A percentile compares a stretch with the other conserved stretches of the same genome.
Conservation (phyloP, 1,140 invertebrate species). For the Psix sp. region DNA sequence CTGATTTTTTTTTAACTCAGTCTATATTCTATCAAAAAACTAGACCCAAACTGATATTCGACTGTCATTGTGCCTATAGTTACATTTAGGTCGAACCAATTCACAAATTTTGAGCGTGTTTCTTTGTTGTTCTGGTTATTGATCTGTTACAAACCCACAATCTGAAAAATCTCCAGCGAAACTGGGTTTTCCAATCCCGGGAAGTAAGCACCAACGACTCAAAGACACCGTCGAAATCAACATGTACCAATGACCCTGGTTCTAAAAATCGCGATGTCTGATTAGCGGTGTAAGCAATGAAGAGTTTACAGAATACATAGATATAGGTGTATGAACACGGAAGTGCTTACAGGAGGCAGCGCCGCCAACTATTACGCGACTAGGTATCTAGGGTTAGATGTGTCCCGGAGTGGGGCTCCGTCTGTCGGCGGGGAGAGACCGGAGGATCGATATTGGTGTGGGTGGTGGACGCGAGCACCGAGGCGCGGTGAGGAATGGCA, state of each 20-base stretch:
- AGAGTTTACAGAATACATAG: not conserved
- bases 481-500: constrained; percentile 69
- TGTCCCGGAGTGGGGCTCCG: constrained; percentile 20
- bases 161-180: too few species aligned
- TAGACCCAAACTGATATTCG: too few species aligned
- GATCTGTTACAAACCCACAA: too few species aligned
- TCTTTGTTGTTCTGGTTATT: too few species aligned
- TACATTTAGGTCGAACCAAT: too few species aligned
- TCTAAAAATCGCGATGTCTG: constrained; percentile 11
- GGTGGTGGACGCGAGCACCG: constrained; percentile 69
- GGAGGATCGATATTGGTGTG: constrained; percentile 75
- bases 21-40: too few species aligned
- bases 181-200: too few species aligned
- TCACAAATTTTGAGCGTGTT: too few species aligned
- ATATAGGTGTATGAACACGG: constrained; percentile 33
- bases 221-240: too few species aligned
- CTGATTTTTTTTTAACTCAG: too few species aligned
- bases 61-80: too few species aligned
- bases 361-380: constrained; percentile 51
- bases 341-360: constrained; percentile 45
- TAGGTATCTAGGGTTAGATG: constrained; percentile 46
- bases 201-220: too few species aligned
- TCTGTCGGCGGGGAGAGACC: constrained; percentile 45
- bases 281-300: constrained; percentile 26
- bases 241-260: constrained; percentile 15